A percentile compares a stretch with the other conserved stretches of the same genome.
Conservation (phyloP, 2,797 vertebrate species). For the Diceros bicornis region DNA sequence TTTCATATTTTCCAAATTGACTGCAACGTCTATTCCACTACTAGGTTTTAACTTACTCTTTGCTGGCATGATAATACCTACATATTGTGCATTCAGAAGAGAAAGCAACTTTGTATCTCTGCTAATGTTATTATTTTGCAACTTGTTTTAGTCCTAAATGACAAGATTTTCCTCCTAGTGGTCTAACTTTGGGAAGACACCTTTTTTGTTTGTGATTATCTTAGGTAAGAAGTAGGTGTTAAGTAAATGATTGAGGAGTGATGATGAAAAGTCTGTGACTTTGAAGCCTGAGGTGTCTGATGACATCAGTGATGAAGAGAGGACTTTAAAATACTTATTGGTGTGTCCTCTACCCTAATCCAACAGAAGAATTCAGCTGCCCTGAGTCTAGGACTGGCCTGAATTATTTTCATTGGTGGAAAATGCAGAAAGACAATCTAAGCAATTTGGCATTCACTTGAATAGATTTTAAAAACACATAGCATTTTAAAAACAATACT, state of each 20-base stretch:
- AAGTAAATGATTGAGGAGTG: background rate
- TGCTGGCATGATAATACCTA: background rate
- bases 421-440: background rate
- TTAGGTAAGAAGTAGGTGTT: background rate
- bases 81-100: background rate
- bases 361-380: background rate
- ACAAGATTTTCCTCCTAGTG: background rate
- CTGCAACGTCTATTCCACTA: background rate
- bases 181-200: background rate
- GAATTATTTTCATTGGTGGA: background rate
- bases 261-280: background rate
- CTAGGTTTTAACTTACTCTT: slow-evolving; percentile 16
- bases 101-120: background rate
- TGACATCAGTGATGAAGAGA: background rate
- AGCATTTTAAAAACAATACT: background rate
- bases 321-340: background rate
- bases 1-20: slow-evolving; percentile 30
- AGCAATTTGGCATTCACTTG: background rate
- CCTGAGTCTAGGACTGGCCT: background rate
- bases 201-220: background rate
- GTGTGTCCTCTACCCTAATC: background rate
- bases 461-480: slow-evolving; percentile 22
- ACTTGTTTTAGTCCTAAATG: slow-evolving; percentile 10
- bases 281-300: background rate
- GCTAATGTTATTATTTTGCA: background rate